A percentile compares a stretch with the other conserved stretches of the same genome.
These are phyloP conservation scores for Campylomormyrus tamandua DNA, from an alignment of 2,113 vertebrate species.

Conservation along the genomic window DNA sequence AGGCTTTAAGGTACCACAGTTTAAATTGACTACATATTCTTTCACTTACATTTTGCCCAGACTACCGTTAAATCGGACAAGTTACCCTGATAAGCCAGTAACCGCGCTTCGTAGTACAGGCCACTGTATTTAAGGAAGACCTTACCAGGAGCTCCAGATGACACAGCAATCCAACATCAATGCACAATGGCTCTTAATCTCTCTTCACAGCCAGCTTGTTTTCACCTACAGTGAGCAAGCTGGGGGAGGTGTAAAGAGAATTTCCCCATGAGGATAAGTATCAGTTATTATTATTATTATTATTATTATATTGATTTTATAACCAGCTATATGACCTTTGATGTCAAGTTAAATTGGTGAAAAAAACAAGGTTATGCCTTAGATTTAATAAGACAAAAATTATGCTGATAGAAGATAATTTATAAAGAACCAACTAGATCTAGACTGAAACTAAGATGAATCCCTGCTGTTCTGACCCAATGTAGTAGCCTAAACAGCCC, in stretches of 20 bases:
- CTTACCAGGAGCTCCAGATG: background rate
- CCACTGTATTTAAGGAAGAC: background rate
- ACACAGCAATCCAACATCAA: background rate
- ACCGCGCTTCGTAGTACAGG: too few species aligned
- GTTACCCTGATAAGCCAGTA: too few species aligned
- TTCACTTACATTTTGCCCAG: too few species aligned
- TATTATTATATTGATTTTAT: background rate
- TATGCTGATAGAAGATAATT: background rate
- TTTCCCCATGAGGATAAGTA: too few species aligned
- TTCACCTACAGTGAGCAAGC: too few species aligned
- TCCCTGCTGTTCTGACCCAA: background rate
- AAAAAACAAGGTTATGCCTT: background rate
- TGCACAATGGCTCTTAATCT: background rate
- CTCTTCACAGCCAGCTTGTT: background rate
- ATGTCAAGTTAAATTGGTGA: background rate
- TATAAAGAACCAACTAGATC: background rate
- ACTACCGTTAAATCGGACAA: too few species aligned
- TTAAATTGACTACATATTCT: too few species aligned
- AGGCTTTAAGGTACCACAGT: too few species aligned
- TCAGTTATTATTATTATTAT: too few species aligned
- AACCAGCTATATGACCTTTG: background rate
- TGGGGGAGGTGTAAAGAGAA: too few species aligned
- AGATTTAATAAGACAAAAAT: background rate
- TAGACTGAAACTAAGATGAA: background rate
- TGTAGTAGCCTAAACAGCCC: background rate